These are phyloP conservation scores for Theretra japonica DNA, from an alignment of 2,888 invertebrate species.

Conservation along the genomic window DNA sequence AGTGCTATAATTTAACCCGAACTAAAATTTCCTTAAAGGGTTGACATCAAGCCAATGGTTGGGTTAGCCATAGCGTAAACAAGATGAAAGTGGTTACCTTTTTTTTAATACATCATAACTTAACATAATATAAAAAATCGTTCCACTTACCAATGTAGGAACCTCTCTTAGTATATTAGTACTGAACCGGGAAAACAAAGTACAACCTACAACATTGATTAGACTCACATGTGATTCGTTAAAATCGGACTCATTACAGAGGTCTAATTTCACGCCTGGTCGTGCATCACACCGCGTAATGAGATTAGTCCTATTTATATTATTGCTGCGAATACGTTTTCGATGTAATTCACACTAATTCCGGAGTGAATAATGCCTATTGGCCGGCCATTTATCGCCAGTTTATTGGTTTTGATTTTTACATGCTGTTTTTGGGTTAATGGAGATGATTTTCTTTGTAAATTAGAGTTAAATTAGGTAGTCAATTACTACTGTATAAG, in stretches of 20 bases:
- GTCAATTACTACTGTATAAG: no score
- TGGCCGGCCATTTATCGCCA: not conserved
- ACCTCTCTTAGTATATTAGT: not conserved
- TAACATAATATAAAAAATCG: no score
- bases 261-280: slow-evolving; percentile 24
- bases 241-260: slow-evolving; percentile 9
- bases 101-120: no score
- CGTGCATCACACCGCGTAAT: slow-evolving; percentile 29
- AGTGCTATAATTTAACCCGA: no score
- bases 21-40: no score
- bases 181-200: not conserved
- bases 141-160: not conserved
- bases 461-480: not conserved
- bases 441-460: not conserved
- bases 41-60: no score
- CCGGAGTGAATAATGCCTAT: slow-evolving; percentile 20
- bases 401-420: not conserved
- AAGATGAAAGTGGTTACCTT: no score
- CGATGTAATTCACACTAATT: slow-evolving; percentile 31
- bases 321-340: slow-evolving; percentile 19
- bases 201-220: not conserved
- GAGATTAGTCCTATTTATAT: slow-evolving; percentile 31
- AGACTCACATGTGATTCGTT: not conserved
- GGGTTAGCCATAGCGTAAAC: no score
- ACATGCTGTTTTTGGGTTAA: not conserved